phyloP scores from a whole-genome alignment of 2,888 invertebrate genomes.

The Lampropteryx suffumata region DNA sequence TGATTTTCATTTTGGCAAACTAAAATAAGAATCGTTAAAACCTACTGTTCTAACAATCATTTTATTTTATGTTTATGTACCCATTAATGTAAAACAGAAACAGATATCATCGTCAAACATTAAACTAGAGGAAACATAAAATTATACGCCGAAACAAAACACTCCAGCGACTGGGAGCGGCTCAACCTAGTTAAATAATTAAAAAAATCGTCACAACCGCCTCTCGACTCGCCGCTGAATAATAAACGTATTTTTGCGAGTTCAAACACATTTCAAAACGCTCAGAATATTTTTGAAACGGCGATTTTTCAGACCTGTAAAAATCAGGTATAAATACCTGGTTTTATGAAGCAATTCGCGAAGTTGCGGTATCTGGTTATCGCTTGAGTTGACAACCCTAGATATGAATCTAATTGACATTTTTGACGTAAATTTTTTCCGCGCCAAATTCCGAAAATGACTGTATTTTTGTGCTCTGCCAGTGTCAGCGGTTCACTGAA shows the following conservation, averaged over 20 bases:
- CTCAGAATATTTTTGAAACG: background rate
- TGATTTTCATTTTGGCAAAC: no score
- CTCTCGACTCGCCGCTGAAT: slow-evolving; percentile 5
- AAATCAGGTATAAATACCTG: slow-evolving; percentile 2
- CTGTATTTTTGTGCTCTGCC: no score
- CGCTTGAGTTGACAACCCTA: background rate
- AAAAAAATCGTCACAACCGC: slow-evolving; percentile 8
- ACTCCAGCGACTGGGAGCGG: slow-evolving; percentile 2
- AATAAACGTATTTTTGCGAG: slow-evolving; percentile 8
- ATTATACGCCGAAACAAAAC: slow-evolving; percentile 9
- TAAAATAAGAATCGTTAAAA: no score
- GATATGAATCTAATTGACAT: background rate
- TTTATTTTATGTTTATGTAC: no score
- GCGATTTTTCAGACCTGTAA: background rate
- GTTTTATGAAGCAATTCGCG: background rate
- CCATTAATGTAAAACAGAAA: no score
- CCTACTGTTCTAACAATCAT: no score
- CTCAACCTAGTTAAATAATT: slow-evolving; percentile 27
- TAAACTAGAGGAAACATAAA: slow-evolving; percentile 17
- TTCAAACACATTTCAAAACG: slow-evolving; percentile 17
- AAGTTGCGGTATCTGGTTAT: background rate
- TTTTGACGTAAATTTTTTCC: background rate
- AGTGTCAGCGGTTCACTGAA: no score
- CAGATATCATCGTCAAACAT: background rate
- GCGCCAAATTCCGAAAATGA: no score